phyloP scores from a whole-genome alignment of 2,113 vertebrate genomes.

The Festucalex cinctus region DNA sequence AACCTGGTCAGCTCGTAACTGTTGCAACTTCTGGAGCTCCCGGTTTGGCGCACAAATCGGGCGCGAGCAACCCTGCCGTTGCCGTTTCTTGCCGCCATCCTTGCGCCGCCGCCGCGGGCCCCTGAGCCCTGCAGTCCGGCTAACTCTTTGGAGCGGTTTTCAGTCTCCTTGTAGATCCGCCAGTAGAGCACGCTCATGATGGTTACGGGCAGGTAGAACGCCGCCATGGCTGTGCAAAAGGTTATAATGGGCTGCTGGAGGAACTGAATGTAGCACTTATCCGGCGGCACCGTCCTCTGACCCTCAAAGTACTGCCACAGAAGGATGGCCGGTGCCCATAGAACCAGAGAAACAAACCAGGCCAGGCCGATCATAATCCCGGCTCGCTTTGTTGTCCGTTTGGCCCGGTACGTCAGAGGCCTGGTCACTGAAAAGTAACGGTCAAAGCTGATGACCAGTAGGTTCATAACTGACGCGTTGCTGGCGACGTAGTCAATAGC shows the following conservation, averaged over 20 bases:
- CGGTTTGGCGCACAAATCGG: conserved; percentile 79
- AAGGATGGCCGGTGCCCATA: conserved; percentile 96
- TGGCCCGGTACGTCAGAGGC: conserved; percentile 93
- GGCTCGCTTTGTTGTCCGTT: conserved; percentile 92
- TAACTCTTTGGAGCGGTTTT: conserved; percentile 92
- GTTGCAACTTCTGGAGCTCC: conserved; percentile 87
- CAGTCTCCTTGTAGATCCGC: conserved; percentile 95
- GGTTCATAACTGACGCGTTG: conserved; percentile 97
- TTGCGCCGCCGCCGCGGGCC: conserved; percentile 30
- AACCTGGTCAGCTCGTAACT: conserved; percentile 85
- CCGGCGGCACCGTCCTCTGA: conserved; percentile 81
- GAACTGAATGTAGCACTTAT: conserved; percentile 91
- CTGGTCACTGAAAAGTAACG: conserved; percentile 95
- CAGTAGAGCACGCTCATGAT: conserved; percentile 98
- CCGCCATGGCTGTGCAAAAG: conserved; percentile 93
- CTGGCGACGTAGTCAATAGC: conserved; percentile 94
- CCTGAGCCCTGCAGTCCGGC: conserved; percentile 88
- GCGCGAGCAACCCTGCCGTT: conserved; percentile 60
- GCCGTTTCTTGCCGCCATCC: conserved; percentile 25
- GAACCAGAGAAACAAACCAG: conserved; percentile 91
- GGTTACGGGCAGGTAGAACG: conserved; percentile 96
- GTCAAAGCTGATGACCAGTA: conserved; percentile 96
- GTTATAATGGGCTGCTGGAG: conserved; percentile 87
- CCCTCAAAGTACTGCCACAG: conserved; percentile 97
- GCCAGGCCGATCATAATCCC: conserved; percentile 94